Base-by-base conservation (phyloP, 2,888 invertebrate species). In the Euproctis similis region DNA sequence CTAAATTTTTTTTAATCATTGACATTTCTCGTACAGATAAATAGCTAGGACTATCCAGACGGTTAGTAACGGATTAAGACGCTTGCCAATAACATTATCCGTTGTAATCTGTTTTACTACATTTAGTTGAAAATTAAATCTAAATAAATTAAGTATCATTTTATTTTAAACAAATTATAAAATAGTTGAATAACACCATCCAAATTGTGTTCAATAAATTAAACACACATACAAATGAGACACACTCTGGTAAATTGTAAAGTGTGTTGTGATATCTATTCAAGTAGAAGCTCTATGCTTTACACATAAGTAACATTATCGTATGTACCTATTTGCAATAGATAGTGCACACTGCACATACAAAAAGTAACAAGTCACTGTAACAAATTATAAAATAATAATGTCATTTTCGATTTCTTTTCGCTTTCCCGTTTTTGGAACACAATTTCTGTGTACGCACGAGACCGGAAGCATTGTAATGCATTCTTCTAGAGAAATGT, bases 321-420 rank as follows among this genome's bases (percentile, higher is more conserved):
- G 9, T 24, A 27, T 27, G 14, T 8, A 8, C 10, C 6, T 7
- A 13, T 18, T 8, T 6, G 5, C 8, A 9, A n/a, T 7, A 31
- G 41, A 47, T 47, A n/a, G n/a, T 47, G 41, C n/a, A 31, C 40
- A 30, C 34, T 28, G 29, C 31, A 33, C 35, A 45, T 37, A 24
- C 46, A 39, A 55, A 44, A 50, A 58, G 39, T 36, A 45, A 33
- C 51, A 46, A 54, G 59, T 65, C 66, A 64, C 59, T 39, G 52
- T 30, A 37, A 50, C 51, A 63, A 64, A 64, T 65, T 60, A 61
- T 52, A 55, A 55, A 42, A 55, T 52, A 56, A 53, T 59, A 50
- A 53, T 47, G 42, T 36, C 34, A 41, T 58, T 64, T 59, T 59
- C 63, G 51, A 54, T 66, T 64, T 62, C 59, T 50, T 57, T 54